Percentiles rank a stretch among this genome's conserved stretches.
Conservation (phyloP, 2,888 invertebrate genomes). For the Cotesia congregata region DNA sequence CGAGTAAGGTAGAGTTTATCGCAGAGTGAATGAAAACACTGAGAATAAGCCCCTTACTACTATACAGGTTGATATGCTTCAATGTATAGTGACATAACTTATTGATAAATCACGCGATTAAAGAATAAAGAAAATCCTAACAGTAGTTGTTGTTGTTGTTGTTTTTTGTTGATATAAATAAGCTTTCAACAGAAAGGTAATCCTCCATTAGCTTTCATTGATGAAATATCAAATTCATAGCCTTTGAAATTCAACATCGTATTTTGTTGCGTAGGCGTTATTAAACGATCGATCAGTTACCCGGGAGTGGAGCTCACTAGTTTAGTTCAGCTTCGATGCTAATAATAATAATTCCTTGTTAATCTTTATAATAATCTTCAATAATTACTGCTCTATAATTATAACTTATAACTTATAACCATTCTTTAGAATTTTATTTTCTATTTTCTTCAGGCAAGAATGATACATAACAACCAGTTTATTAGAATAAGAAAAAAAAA, state of each 20-base stretch:
- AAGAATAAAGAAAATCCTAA: background rate
- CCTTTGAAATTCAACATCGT: background rate
- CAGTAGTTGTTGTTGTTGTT: background rate
- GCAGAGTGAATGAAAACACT: background rate
- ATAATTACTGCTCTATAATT: background rate
- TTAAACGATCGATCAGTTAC: conserved; percentile 37
- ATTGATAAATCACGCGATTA: background rate
- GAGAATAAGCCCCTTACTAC: background rate
- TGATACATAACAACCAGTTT: background rate
- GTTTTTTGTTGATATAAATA: background rate
- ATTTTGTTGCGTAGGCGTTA: conserved; percentile 23
- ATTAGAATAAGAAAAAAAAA: too few species aligned
- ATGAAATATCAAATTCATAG: background rate
- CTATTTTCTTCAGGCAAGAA: background rate
- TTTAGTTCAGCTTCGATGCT: background rate
- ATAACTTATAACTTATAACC: background rate
- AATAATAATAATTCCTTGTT: conserved; percentile 8
- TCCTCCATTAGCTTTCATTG: background rate
- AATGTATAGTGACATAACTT: background rate
- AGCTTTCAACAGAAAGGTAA: background rate
- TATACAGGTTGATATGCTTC: background rate
- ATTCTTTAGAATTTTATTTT: background rate
- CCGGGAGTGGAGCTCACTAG: conserved; percentile 14
- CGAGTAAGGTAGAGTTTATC: too few species aligned
- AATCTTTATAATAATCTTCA: background rate